These are phyloP conservation scores for Gymnarchus niloticus DNA, from an alignment of 2,113 vertebrate species.

Conservation along the genomic window DNA sequence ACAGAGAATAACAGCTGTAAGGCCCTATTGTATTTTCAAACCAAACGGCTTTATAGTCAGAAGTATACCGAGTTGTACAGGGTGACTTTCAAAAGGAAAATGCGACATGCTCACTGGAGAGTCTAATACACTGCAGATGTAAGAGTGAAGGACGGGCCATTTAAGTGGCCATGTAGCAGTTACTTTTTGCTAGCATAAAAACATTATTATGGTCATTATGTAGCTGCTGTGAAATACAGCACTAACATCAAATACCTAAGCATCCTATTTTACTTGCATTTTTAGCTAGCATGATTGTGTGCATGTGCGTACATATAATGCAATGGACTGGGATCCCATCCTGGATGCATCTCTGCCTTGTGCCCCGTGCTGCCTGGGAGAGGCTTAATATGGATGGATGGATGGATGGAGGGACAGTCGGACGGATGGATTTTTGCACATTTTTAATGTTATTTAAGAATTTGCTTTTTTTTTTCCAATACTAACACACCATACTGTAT, in stretches of 20 bases:
- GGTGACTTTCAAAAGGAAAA: not conserved
- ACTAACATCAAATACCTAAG: not conserved
- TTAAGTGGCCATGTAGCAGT: not conserved
- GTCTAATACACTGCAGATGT: not conserved
- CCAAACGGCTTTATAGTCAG: conserved; percentile 1
- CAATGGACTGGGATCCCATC: not conserved
- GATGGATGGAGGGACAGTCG: too few species aligned
- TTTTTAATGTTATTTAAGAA: too few species aligned
- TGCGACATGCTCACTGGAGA: not conserved
- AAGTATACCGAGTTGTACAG: not conserved
- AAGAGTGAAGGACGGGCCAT: not conserved
- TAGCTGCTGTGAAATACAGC: not conserved
- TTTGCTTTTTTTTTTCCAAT: too few species aligned
- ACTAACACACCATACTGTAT: too few species aligned
- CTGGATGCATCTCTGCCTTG: not conserved
- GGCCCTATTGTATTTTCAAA: not conserved
- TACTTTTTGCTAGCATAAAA: too few species aligned
- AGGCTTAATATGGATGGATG: too few species aligned
- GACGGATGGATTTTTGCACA: too few species aligned
- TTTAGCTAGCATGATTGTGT: too few species aligned
- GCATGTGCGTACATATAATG: not conserved
- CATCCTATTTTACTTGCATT: not conserved
- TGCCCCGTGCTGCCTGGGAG: not conserved
- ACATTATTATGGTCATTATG: not conserved
- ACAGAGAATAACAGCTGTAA: not conserved